phyloP scores from a whole-genome alignment of 2,888 invertebrate genomes.

The Protodeltote pygarga region DNA sequence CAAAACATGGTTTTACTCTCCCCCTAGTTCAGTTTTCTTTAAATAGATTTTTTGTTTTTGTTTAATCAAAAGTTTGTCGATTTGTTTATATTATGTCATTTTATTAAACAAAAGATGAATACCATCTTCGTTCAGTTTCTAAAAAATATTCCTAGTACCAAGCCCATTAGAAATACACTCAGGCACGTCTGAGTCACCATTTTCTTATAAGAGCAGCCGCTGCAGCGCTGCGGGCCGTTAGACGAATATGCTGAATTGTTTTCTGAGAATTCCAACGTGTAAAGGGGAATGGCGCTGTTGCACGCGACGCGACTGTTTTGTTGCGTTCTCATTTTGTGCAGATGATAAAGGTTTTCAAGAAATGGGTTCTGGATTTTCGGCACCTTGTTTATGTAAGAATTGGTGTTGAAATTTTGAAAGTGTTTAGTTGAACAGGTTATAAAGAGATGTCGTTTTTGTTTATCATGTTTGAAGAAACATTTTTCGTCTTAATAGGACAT shows the following conservation, averaged over 20 bases:
- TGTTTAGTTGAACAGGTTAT: slow-evolving; percentile 28
- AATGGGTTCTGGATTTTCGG: slow-evolving; percentile 28
- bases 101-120: neutral
- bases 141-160: neutral
- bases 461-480: too few relatives aligned
- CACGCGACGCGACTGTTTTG: slow-evolving; percentile 36
- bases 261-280: slow-evolving; percentile 48
- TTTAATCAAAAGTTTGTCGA: neutral
- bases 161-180: slow-evolving; percentile 13
- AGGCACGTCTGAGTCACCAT: slow-evolving; percentile 30
- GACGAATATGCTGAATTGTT: slow-evolving; percentile 42
- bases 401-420: slow-evolving; percentile 27
- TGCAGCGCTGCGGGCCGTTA: slow-evolving; percentile 28
- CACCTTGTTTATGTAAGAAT: slow-evolving; percentile 29
- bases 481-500: too few relatives aligned
- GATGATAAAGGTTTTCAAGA: slow-evolving; percentile 46
- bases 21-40: too few relatives aligned
- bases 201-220: slow-evolving; percentile 40
- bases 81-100: neutral
- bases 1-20: too few relatives aligned
- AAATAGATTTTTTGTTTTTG: too few relatives aligned
- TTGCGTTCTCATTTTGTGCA: slow-evolving; percentile 36
- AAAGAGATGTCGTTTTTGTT: neutral
- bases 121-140: neutral
- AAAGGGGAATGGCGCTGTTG: slow-evolving; percentile 41